Percentiles rank a stretch among this genome's conserved stretches.
Conservation (phyloP, 2,888 invertebrate genomes). For the Drosophila affinis region DNA sequence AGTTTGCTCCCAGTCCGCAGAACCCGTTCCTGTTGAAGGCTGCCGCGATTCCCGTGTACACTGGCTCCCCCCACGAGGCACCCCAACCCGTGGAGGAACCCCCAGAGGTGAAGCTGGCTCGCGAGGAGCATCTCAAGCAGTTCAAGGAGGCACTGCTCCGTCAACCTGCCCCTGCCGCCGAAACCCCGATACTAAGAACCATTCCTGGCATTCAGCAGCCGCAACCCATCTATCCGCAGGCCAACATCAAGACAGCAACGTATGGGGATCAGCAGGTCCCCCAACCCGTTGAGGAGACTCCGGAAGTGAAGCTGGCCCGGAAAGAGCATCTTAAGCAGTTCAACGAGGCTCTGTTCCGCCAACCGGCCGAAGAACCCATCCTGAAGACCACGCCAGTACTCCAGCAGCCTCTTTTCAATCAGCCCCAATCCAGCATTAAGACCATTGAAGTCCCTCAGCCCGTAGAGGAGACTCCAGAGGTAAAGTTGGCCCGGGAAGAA, state of each 20-base stretch:
- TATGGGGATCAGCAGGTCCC: conserved; percentile 8
- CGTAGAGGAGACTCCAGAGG: conserved; percentile 55
- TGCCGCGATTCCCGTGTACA: background rate
- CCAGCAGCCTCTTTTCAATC: conserved; percentile 19
- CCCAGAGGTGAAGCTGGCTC: conserved; percentile 67
- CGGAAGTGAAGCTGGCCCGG: conserved; percentile 69
- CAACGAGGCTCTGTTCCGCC: conserved; percentile 59
- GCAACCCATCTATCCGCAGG: background rate
- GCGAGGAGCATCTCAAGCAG: conserved; percentile 73
- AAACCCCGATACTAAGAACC: conserved; percentile 3
- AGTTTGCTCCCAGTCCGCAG: conserved; percentile 8
- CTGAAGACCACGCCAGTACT: conserved; percentile 24
- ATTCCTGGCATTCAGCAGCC: conserved; percentile 23
- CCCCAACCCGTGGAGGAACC: conserved; percentile 64
- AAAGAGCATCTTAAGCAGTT: conserved; percentile 72
- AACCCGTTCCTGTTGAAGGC: conserved; percentile 6
- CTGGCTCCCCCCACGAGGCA: background rate
- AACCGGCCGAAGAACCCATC: conserved; percentile 16
- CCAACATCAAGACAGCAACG: conserved; percentile 7
- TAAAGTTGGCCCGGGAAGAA: conserved; percentile 69
- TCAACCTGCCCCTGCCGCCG: conserved; percentile 10
- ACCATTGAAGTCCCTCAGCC: conserved; percentile 21
- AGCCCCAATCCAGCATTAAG: conserved; percentile 10
- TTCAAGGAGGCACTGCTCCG: conserved; percentile 60
- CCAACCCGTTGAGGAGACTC: conserved; percentile 62